A percentile compares a stretch with the other conserved stretches of the same genome.
phyloP scores from a whole-genome alignment of 1,140 invertebrate species.

The Brachionus paranguensis region DNA sequence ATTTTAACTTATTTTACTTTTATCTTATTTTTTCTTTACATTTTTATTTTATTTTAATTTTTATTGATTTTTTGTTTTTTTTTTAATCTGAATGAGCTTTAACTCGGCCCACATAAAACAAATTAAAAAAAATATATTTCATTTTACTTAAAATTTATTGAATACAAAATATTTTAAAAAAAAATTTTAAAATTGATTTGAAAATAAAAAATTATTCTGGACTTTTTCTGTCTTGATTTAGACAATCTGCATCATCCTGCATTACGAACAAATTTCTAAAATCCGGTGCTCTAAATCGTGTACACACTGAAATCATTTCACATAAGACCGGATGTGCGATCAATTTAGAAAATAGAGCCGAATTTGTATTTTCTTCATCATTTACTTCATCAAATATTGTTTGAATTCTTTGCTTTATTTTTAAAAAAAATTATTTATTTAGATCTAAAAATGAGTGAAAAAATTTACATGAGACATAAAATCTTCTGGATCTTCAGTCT shows the following conservation, averaged over 20 bases:
- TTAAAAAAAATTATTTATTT: neutral
- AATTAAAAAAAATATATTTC: too few relatives aligned
- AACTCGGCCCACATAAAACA: too few relatives aligned
- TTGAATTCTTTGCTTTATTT: neutral
- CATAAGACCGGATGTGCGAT: constrained; percentile 27
- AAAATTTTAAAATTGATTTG: too few relatives aligned
- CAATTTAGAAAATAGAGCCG: neutral
- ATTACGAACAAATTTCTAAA: constrained; percentile 6
- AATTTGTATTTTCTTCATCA: neutral
- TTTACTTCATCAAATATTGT: constrained; percentile 30
- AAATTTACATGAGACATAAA: constrained; percentile 48
- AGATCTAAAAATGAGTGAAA: neutral
- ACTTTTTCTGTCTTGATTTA: constrained; percentile 4
- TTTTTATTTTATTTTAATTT: too few relatives aligned
- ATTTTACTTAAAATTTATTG: neutral
- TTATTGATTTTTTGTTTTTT: too few relatives aligned
- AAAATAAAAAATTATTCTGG: neutral
- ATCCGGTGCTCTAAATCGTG: constrained; percentile 14
- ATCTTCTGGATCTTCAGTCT: constrained; percentile 51
- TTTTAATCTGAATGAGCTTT: too few relatives aligned
- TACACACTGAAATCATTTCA: constrained; percentile 38
- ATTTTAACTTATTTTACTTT: too few relatives aligned
- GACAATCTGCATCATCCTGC: neutral
- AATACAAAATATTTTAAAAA: too few relatives aligned
- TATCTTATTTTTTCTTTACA: too few relatives aligned